Base-by-base conservation (phyloP, 2,113 vertebrate species). In the Leptosomus discolor region DNA sequence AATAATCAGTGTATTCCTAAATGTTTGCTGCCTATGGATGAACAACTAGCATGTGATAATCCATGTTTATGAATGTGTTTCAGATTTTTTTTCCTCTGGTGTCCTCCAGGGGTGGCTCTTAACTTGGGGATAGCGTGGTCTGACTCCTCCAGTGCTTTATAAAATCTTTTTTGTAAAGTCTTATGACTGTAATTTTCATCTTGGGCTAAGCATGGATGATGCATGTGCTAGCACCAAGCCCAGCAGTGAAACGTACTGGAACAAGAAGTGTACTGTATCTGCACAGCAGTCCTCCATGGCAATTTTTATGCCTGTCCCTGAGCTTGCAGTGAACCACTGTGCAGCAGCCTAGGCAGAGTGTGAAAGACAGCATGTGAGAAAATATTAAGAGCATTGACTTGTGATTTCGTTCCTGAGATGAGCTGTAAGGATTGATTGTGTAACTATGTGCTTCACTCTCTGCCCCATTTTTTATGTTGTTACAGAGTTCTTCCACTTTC, bases 211-310 rank as follows among this genome's bases (percentile, higher is more conserved):
- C 20, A 9, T 16, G 48, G 48, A 14, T 29, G 53, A 34, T 36
- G 18, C 15, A 5, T 27, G 24, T 53, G 30, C 22, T 48, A 74
- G 50, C 41, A 51, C 27, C 27, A 48, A 84, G 34, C 36, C 20
- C 27, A n/a, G 29, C 21, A 64, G 26, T 46, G 68, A 51, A 27
- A n/a, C 0, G 0, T 37, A 12, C 26, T 71, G 57, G 11, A 26
- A 46, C 24, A 29, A 73, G 30, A 18, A 30, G 8, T 16, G 6
- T 6, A 2, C 11, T 70, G 4, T 37, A 0, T 13, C 17, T 56
- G 16, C 24, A 34, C 12, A 30, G 12, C 4, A 46, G 34, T 60
- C 30, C 43, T 64, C 39, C 36, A 3, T 12, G 12, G 26, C 6
- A 37, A 12, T 58, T 60, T 45, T 71, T 58, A 46, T 16, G 29